Percentiles rank a stretch among this genome's conserved stretches.
Evolutionary conservation across 1,140 invertebrate species (phyloP).

Genomic region (Drosophila kurseongensis): DNA sequence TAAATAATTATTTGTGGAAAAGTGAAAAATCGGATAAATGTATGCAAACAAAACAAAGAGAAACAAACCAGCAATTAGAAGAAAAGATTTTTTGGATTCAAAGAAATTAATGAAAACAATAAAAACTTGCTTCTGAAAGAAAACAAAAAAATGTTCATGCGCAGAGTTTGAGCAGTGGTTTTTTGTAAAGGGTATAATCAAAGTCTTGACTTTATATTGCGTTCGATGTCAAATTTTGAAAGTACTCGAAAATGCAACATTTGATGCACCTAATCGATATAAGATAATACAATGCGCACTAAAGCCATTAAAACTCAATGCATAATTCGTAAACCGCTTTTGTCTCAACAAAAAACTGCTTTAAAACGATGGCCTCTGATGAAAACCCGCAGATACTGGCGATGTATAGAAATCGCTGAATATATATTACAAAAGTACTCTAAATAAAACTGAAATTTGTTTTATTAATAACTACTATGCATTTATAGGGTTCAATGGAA

Average conservation of each 20-base stretch:
- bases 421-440: slow-evolving; percentile 41
- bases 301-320: slow-evolving; percentile 21
- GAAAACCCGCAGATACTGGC: slow-evolving; percentile 18
- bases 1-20: slow-evolving; percentile 71
- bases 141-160: slow-evolving; percentile 22
- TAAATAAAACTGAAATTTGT: slow-evolving; percentile 64
- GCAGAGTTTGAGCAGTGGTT: slow-evolving; percentile 6
- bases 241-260: slow-evolving; percentile 36
- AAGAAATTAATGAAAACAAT: slow-evolving; percentile 49
- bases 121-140: slow-evolving; percentile 51
- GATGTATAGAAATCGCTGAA: slow-evolving; percentile 56
- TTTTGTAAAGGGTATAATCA: slow-evolving; percentile 26
- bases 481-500: slow-evolving; percentile 4
- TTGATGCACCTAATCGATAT: slow-evolving; percentile 42
- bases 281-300: slow-evolving; percentile 35
- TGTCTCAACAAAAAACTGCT: slow-evolving; percentile 71
- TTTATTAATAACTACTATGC: slow-evolving; percentile 56
- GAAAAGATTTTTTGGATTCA: slow-evolving; percentile 57
- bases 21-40: slow-evolving; percentile 44
- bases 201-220: slow-evolving; percentile 33
- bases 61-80: slow-evolving; percentile 63
- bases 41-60: slow-evolving; percentile 38
- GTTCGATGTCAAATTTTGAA: slow-evolving; percentile 51
- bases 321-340: slow-evolving; percentile 53
- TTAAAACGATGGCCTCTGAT: slow-evolving; percentile 62